These are phyloP conservation scores for Periparus ater DNA, from an alignment of 2,797 vertebrate genomes.

Conservation along the genomic window DNA sequence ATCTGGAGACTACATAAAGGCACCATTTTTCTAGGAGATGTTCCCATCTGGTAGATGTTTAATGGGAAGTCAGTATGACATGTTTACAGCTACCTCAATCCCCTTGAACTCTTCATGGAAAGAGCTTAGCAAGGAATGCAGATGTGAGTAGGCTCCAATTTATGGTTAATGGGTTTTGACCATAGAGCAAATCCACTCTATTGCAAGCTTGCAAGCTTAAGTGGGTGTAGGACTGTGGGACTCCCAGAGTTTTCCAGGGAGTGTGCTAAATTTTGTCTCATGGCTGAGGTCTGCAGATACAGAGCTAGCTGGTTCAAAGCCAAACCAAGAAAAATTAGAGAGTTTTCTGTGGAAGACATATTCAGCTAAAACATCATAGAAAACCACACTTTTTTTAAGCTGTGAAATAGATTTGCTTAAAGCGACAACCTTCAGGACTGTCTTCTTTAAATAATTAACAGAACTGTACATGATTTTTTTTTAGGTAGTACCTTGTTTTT, in stretches of 20 bases:
- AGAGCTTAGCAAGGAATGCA: background rate
- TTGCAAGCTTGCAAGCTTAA: background rate
- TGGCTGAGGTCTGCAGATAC: background rate
- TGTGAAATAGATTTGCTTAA: background rate
- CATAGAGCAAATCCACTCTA: background rate
- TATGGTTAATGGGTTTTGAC: background rate
- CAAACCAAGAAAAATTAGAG: slow-evolving; percentile 17
- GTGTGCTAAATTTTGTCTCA: background rate
- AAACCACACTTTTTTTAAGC: background rate
- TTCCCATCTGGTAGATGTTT: background rate
- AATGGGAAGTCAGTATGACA: background rate
- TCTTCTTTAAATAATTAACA: background rate
- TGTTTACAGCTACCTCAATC: background rate
- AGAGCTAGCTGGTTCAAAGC: slow-evolving; percentile 16
- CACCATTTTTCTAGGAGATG: background rate
- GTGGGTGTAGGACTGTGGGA: background rate
- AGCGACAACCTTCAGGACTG: background rate
- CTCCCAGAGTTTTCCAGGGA: background rate
- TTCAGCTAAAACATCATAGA: background rate
- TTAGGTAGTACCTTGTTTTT: background rate
- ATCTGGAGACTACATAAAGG: background rate
- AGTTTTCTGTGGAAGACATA: background rate
- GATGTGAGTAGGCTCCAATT: background rate
- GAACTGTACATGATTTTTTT: background rate
- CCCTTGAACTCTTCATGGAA: background rate